A percentile compares a stretch with the other conserved stretches of the same genome.
These are phyloP conservation scores for Perodicticus potto DNA, from an alignment of 2,797 vertebrate genomes.

Conservation along the genomic window DNA sequence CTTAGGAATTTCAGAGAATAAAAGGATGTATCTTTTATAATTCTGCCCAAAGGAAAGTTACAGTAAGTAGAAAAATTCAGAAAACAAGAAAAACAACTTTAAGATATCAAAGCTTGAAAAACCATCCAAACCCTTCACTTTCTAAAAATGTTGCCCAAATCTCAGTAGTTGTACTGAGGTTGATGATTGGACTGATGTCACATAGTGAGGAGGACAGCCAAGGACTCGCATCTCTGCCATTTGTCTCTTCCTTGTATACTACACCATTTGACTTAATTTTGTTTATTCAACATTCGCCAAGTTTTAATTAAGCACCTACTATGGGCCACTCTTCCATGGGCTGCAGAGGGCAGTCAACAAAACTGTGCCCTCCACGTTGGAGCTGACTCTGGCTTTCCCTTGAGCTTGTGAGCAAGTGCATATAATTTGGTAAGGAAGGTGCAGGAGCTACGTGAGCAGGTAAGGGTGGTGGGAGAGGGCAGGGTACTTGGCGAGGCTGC, in stretches of 20 bases:
- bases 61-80: not conserved
- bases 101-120: not conserved
- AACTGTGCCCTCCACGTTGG: fast-evolving
- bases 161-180: not conserved
- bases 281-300: not conserved
- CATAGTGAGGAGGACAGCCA: not conserved
- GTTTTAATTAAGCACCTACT: not conserved
- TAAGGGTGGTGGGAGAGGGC: not conserved
- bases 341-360: not conserved
- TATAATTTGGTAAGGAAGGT: too few relatives aligned
- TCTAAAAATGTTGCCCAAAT: not conserved
- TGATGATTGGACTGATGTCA: not conserved
- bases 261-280: not conserved
- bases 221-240: fast-evolving
- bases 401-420: not conserved
- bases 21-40: not conserved
- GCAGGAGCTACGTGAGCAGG: too few relatives aligned
- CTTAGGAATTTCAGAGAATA: not conserved
- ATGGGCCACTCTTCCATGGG: too few relatives aligned
- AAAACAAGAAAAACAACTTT: not conserved
- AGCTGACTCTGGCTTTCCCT: not conserved
- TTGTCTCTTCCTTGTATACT: fast-evolving
- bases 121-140: not conserved
- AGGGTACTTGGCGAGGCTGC: fast-evolving
- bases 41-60: not conserved